These are phyloP conservation scores for Pipistrellus nathusii DNA, from an alignment of 2,797 vertebrate species.

Conservation along the genomic window DNA sequence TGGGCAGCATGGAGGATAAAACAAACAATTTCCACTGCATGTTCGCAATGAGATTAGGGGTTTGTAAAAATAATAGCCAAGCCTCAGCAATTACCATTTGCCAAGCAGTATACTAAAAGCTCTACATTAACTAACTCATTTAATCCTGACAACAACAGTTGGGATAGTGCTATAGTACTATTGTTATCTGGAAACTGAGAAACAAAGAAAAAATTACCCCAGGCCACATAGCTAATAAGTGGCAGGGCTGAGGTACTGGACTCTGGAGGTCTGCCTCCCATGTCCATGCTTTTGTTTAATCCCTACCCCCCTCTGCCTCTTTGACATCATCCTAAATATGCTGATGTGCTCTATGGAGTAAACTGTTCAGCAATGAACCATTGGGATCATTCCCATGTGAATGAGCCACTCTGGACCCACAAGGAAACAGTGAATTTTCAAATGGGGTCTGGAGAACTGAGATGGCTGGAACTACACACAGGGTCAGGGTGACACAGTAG, in stretches of 20 bases:
- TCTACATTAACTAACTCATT: background rate
- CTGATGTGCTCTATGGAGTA: background rate
- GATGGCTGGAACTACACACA: background rate
- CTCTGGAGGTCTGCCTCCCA: background rate
- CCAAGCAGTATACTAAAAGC: background rate
- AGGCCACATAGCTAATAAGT: background rate
- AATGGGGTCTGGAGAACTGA: background rate
- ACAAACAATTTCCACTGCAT: background rate
- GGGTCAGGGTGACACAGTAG: background rate
- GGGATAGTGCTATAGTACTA: background rate
- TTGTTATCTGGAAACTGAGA: background rate
- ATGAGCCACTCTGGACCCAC: background rate
- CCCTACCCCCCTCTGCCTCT: background rate
- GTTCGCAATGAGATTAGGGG: background rate
- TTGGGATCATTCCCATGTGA: background rate
- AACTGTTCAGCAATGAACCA: background rate
- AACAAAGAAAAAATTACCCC: background rate
- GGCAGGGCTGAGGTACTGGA: background rate
- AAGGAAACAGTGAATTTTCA: background rate
- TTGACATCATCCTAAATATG: background rate
- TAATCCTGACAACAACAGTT: background rate
- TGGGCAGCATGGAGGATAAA: background rate
- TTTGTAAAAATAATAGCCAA: slow-evolving; percentile 5
- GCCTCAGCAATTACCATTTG: background rate
- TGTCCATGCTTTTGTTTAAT: background rate